Base-by-base conservation (phyloP, 1,140 invertebrate species). In the Hyles vespertilio region DNA sequence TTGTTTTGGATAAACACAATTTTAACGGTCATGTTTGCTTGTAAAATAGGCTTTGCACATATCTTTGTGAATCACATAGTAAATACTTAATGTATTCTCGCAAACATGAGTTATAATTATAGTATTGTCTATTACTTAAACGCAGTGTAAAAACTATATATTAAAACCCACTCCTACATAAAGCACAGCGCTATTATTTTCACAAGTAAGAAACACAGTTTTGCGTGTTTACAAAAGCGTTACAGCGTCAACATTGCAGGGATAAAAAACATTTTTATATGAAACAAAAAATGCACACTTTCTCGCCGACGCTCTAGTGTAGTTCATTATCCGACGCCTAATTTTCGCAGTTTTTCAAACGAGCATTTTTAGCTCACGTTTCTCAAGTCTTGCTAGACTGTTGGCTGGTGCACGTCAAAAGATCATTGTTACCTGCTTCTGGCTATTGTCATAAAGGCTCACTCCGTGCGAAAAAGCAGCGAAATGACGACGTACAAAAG, bases 401-500 rank as follows among this genome's bases (percentile, higher is more conserved):
- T 54, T 12, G 56, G 53, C 64, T 63, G 52, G 67, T 66, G 64
- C 65, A 69, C 77, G 74, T 81, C 74, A 84, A 82, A 82, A 81
- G 77, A 80, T 75, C 74, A 78, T 84, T 84, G 79, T 84, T 67
- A 54, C 44, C 46, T 48, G 56, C 63, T 65, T 52, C 70, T 61
- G 65, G 65, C 68, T 40, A 40, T 51, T 72, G 73, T 75, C 56
- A 65, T 69, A 71, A 72, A 44, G 32, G 69, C 63, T 52, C 63
- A 59, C 61, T 69, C 51, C 56, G 52, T 69, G 70, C 70, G 63
- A 65, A 48, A 74, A 67, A 63, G 63, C 61, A 61, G 52, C 33
- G 36, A 51, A 51, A 54, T 46, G 51, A 55, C 56, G 59, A 51
- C 46, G 45, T 11, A 57, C 22, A 66, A 67, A 74, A 70, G 65